These are phyloP conservation scores for Strigamia transsilvanica DNA, from an alignment of 2,888 invertebrate genomes.

Conservation along the genomic window DNA sequence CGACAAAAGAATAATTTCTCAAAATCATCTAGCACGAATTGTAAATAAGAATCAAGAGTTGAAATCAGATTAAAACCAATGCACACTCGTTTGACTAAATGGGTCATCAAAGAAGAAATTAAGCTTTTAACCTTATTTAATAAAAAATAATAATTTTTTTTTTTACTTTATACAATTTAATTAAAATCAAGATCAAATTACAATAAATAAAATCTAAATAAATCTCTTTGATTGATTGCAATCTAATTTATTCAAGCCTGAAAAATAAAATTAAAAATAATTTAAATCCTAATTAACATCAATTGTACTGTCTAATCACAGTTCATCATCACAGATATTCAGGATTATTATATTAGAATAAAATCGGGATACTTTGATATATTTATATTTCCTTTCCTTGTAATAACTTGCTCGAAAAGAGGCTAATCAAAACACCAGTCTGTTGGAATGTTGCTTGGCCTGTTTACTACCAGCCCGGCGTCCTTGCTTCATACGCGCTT, in stretches of 20 bases:
- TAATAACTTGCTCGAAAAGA: conserved; percentile 10
- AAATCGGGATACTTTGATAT: background rate
- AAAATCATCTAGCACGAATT: conserved; percentile 8
- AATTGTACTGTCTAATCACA: background rate
- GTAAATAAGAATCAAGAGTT: conserved; percentile 1
- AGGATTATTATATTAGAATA: background rate
- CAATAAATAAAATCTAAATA: too few relatives aligned
- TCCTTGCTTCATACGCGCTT: background rate
- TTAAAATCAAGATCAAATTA: background rate
- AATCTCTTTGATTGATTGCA: too few relatives aligned
- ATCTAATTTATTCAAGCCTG: too few relatives aligned
- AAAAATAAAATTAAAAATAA: background rate
- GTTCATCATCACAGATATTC: too few relatives aligned
- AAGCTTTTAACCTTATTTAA: conserved; percentile 11
- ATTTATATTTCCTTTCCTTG: background rate
- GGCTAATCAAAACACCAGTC: conserved; percentile 18
- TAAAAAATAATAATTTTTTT: background rate
- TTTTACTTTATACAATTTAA: background rate
- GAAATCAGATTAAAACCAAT: conserved; percentile 9
- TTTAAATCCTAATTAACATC: background rate
- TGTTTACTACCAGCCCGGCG: background rate
- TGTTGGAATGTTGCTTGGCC: conserved; percentile 6
- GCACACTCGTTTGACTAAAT: conserved; percentile 15
- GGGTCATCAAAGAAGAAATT: conserved; percentile 1
- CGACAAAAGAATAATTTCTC: conserved; percentile 3